Evolutionary conservation across 2,113 vertebrate genomes (phyloP), one percentile per base, ranked within the genome.

Genomic region (Leucosticte australis): DNA sequence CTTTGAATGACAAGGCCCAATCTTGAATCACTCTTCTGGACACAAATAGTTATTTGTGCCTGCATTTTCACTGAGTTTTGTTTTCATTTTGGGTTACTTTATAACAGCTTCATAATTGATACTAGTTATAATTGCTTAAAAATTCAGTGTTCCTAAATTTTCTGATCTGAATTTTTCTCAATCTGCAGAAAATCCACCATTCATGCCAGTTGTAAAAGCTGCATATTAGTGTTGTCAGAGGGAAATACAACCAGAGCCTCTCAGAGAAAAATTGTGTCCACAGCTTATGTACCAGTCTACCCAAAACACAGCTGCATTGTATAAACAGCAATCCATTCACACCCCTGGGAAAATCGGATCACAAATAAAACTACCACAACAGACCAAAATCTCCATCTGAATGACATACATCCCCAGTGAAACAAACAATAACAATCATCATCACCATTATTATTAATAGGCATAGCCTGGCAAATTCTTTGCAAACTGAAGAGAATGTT

Each of bases 261-360:
- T 68, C 53, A 71, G 70, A 82, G 41, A 82, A 87, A 53, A 95
- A 83, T 76, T 15, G 20, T 79, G 95, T 87, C 94, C 87, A 76
- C 41, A 75, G 27, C n/a, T 94, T 73, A 30, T 62, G 24, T 63
- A 85, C 53, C 27, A 90, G 87, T 47, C 81, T 89, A 95, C 59
- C 64, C 78, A 95, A 96, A 95, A 92, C 82, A 96, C 89, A 96
- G 84, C 87, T 97, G 89, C 89, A 87, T 79, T 94, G 70, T 94
- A 82, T 55, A 93, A 95, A 90, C 76, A 89, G 68, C 60, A 91
- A 95, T 89, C 13, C 60, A 91, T 93, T 86, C 84, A 87, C 60
- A 88, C 55, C 52, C 75, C 39, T 92, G 92, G 87, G 84, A 95
- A 95, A 92, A 85, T 47, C 5, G 0, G 35, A 91, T 80, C 82